Conservation (phyloP, 2,113 vertebrate genomes). For the Tetrax tetrax region DNA sequence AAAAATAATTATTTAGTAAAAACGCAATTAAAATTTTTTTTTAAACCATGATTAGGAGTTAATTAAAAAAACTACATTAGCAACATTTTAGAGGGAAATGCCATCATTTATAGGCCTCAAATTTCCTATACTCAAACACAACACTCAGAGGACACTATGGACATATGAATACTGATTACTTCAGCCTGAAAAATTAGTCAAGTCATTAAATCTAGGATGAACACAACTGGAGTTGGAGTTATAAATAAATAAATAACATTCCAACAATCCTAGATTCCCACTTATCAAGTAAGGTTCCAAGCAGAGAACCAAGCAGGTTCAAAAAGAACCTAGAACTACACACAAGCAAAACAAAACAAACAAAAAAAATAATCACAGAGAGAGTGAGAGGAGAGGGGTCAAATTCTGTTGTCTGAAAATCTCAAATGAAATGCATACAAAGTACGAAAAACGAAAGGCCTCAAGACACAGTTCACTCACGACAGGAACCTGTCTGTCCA, state of each 20-base stretch:
- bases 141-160: not conserved
- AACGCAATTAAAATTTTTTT: not conserved
- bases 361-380: fast-evolving
- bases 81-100: not conserved
- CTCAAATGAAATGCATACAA: not conserved
- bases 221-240: not conserved
- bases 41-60: not conserved
- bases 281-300: not conserved
- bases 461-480: not conserved
- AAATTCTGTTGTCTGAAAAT: not conserved
- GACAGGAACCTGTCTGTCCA: not conserved
- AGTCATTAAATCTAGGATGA: not conserved
- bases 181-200: not conserved
- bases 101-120: not conserved
- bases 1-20: not conserved
- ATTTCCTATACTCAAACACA: not conserved
- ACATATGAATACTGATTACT: not conserved
- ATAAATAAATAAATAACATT: not conserved
- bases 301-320: not conserved
- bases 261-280: not conserved
- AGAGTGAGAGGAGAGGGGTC: not conserved
- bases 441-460: not conserved
- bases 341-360: not conserved
- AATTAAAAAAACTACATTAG: not conserved
- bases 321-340: not conserved